Base-by-base conservation (phyloP, 2,797 vertebrate genomes). In the Diplodus sargus region DNA sequence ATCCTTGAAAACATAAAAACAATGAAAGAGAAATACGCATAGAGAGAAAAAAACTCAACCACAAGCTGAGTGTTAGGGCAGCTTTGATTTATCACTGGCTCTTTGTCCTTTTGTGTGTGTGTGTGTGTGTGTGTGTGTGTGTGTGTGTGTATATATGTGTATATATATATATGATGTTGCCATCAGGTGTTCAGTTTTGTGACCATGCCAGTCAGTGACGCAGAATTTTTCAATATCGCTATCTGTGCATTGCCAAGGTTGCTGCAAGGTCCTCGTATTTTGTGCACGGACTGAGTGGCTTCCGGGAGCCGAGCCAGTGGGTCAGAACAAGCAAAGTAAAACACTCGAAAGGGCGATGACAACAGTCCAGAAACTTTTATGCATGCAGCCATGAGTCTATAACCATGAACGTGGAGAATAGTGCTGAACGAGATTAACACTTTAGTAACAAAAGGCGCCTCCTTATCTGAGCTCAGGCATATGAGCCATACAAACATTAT, bases 261-360 rank as follows among this genome's bases (percentile, higher is more conserved):
- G 82, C 4, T 82, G 68, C 75, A 89, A 84, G 75, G 84, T 85
- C 66, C 76, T 71, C 6, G 11, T 71, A 54, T 77, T 80, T 74
- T 59, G 22, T 60, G 13, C 59, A 58, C 30, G 72, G 57, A 74
- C 66, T 79, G 74, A 87, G 81, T 82, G 82, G 81, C 74, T 88
- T 79, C 72, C 42, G 74, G 87, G 85, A 89, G 59, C 52, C 10
- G 18, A 86, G 87, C 82, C 84, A 86, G 49, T 5, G 64, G 63
- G 75, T 85, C 70, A 80, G 34, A 87, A 74, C 57, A 22, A 63
- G 59, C 45, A 64, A 78, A 75, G 63, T 49, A 65, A 79, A 77
- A 77, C 58, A 68, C 71, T 79, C 23, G 30, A 60, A 72, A 66
- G 66, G 39, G 56, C 0, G 13, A 30, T 14, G n/a, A 67, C 67